Base-by-base conservation (phyloP, 2,797 vertebrate genomes). In the Poeciliopsis gracilis region DNA sequence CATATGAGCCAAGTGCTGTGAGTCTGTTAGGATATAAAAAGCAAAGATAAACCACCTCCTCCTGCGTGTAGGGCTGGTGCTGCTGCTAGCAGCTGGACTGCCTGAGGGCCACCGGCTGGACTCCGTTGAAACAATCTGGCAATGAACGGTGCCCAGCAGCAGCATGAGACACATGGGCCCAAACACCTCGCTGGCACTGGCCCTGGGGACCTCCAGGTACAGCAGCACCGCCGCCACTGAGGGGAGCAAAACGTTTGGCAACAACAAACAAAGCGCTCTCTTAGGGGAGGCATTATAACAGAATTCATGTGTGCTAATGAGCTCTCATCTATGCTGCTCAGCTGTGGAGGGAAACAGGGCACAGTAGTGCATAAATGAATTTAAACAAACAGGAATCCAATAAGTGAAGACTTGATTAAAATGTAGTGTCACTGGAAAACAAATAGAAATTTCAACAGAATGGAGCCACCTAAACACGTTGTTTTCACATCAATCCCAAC, bases 81-180 rank as follows among this genome's bases (percentile, higher is more conserved):
- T 95, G 18, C 89, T 92, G 87, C 90, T 92, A 85, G 87, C 84
- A 82, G 87, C 72, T 76, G 95, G 94, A 86, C 91, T 95, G 93
- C 84, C 86, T 9, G 93, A 91, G 5, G 96, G 91, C 89, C 88
- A 95, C 73, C 94, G 95, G 90, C 92, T 95, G 88, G 96, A 93
- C 93, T 98, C 97, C 0, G 98, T 98, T n/a, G 98, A 99, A 91
- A 99, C 98, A 59, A 99, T 99, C 84, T 99, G 98, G 90, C 98
- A 99, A 94, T 99, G 98, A 79, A 99, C 97, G 0, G 97, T 99
- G 6, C 98, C 98, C 96, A 99, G 95, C 82, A 99, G 96, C 78
- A 99, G 92, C 98, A 99, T 97, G 76, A 99, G 97, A 95, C 97
- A 99, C 96, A 98, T 90, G 5, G 98, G 98, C 77, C 96, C 97